These are phyloP conservation scores for Acanthosepion esculentum DNA, from an alignment of 2,888 invertebrate genomes.

Conservation along the genomic window DNA sequence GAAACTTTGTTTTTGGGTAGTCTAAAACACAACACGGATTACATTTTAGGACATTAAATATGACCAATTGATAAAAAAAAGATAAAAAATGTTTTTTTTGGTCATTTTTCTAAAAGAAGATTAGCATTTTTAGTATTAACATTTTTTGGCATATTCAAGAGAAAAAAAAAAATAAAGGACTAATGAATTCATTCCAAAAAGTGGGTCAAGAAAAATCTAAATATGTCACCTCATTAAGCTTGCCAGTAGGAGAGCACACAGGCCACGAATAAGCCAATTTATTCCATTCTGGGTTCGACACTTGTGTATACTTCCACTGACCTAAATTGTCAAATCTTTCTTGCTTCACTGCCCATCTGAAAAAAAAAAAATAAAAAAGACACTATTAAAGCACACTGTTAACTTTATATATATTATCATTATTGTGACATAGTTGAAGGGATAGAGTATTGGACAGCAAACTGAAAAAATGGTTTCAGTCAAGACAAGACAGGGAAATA, in stretches of 20 bases:
- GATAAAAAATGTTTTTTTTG: too few relatives aligned
- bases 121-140: not conserved
- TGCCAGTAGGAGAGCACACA: conserved; percentile 65
- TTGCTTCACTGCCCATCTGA: conserved; percentile 74
- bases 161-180: not conserved
- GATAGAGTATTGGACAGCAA: too few relatives aligned
- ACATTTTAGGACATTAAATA: too few relatives aligned
- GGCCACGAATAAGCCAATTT: conserved; percentile 75
- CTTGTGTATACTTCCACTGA: conserved; percentile 74
- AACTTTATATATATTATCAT: not conserved
- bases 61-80: too few relatives aligned
- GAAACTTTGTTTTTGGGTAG: too few relatives aligned
- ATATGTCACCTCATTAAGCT: conserved; percentile 67
- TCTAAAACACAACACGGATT: too few relatives aligned
- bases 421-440: not conserved
- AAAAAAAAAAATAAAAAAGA: conserved; percentile 48
- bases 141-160: not conserved
- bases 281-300: conserved; percentile 73
- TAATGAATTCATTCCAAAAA: not conserved
- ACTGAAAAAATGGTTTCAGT: not conserved
- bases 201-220: not conserved
- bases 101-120: not conserved
- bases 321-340: conserved; percentile 73
- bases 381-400: not conserved
- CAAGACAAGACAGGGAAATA: not conserved